phyloP scores from a whole-genome alignment of 1,140 invertebrate species.

The Calephelis virginiensis region DNA sequence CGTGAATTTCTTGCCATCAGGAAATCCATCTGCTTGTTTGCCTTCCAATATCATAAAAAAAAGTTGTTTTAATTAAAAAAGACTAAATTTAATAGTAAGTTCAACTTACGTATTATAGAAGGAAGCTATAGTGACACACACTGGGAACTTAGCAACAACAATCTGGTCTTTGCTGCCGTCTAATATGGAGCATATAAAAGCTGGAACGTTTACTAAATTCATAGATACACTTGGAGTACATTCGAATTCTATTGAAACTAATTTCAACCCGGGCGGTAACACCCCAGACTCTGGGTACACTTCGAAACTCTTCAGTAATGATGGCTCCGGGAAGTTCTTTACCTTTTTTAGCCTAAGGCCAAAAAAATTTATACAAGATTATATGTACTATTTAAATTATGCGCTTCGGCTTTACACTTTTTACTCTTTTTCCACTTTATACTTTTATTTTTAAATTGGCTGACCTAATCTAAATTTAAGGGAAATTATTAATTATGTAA shows the following conservation, averaged over 20 bases:
- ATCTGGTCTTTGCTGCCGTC: slow-evolving; percentile 66
- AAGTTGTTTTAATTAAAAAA: neutral
- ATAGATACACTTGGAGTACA: slow-evolving; percentile 63
- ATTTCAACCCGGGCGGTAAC: slow-evolving; percentile 48
- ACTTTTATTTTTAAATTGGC: too few relatives aligned
- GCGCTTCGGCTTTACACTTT: too few relatives aligned
- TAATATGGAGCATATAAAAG: slow-evolving; percentile 59
- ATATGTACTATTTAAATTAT: too few relatives aligned
- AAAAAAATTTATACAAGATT: slow-evolving; percentile 2
- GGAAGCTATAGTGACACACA: slow-evolving; percentile 63
- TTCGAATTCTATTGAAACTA: slow-evolving; percentile 54
- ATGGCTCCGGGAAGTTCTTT: slow-evolving; percentile 65
- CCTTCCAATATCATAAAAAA: too few relatives aligned
- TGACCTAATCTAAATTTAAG: too few relatives aligned
- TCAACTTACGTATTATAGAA: slow-evolving; percentile 69
- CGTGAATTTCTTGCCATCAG: too few relatives aligned
- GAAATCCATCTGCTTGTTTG: too few relatives aligned
- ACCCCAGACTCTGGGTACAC: slow-evolving; percentile 51
- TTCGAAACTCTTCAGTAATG: slow-evolving; percentile 55
- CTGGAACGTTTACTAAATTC: slow-evolving; percentile 59
- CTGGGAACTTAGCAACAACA: slow-evolving; percentile 68
- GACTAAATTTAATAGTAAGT: neutral
- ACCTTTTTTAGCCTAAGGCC: slow-evolving; percentile 60
- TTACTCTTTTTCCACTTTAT: too few relatives aligned
- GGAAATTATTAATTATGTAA: too few relatives aligned